A percentile compares a stretch with the other conserved stretches of the same genome.
Conservation (phyloP, 2,888 invertebrate species). For the Eledona agricola region DNA sequence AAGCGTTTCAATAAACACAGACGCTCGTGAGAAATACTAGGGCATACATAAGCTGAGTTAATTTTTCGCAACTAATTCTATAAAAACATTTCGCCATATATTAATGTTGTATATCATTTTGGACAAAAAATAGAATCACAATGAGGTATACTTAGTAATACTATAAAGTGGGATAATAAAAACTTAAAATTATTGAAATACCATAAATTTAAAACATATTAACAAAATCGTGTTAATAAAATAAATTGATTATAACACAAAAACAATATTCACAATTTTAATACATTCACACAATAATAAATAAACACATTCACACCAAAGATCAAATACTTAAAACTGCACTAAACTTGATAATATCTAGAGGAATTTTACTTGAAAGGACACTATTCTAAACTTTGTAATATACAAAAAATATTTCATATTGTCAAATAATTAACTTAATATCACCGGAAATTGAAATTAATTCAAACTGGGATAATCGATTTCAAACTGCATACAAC, state of each 20-base stretch:
- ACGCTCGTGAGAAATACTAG: slow-evolving; percentile 6
- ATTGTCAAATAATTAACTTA: slow-evolving; percentile 33
- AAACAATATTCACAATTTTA: slow-evolving; percentile 24
- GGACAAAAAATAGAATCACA: slow-evolving; percentile 57
- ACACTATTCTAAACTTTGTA: slow-evolving; percentile 31
- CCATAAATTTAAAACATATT: slow-evolving; percentile 32
- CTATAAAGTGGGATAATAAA: slow-evolving; percentile 52
- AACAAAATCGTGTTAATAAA: slow-evolving; percentile 35
- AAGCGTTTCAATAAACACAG: slow-evolving; percentile 11
- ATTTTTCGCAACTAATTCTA: slow-evolving; percentile 19
- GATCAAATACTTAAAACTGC: slow-evolving; percentile 29
- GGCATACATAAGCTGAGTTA: slow-evolving; percentile 10
- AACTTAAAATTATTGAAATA: slow-evolving; percentile 37
- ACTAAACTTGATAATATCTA: slow-evolving; percentile 29
- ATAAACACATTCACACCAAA: slow-evolving; percentile 37
- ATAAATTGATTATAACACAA: slow-evolving; percentile 33
- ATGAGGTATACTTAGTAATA: slow-evolving; percentile 58
- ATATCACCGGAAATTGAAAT: slow-evolving; percentile 37
- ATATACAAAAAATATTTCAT: slow-evolving; percentile 33
- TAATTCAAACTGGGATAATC: slow-evolving; percentile 33
- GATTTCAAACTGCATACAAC: slow-evolving; percentile 22
- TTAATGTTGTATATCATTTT: slow-evolving; percentile 48
- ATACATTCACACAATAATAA: slow-evolving; percentile 31
- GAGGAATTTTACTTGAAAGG: slow-evolving; percentile 37
- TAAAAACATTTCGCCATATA: slow-evolving; percentile 19